phyloP scores from a whole-genome alignment of 2,113 vertebrate species.

The Cynopterus brachyotis region DNA sequence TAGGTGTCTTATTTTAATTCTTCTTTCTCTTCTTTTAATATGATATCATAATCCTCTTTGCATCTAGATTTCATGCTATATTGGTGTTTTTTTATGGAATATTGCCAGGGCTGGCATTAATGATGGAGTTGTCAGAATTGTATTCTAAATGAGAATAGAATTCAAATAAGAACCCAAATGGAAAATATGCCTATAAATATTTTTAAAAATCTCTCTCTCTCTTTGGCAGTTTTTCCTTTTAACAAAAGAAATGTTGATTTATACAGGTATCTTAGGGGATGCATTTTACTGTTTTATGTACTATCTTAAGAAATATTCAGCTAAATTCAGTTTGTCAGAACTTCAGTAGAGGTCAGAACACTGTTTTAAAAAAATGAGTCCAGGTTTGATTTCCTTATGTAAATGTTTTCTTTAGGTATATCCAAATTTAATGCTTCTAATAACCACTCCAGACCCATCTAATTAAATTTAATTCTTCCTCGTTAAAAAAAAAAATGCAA shows the following conservation, averaged over 20 bases:
- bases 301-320: slow-evolving; percentile 65
- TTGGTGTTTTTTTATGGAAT: slow-evolving; percentile 10
- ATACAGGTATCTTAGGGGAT: slow-evolving; percentile 64
- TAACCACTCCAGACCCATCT: slow-evolving; percentile 77
- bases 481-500: slow-evolving; percentile 73
- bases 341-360: slow-evolving; percentile 62
- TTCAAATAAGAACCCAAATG: slow-evolving; percentile 75
- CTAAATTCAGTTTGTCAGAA: slow-evolving; percentile 73
- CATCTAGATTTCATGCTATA: slow-evolving; percentile 52
- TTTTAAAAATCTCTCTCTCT: slow-evolving; percentile 34
- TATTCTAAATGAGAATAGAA: slow-evolving; percentile 74
- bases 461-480: slow-evolving; percentile 69
- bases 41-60: slow-evolving; percentile 35
- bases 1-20: slow-evolving; percentile 62
- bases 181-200: slow-evolving; percentile 73
- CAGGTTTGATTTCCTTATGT: slow-evolving; percentile 76
- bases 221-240: slow-evolving; percentile 43
- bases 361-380: slow-evolving; percentile 45
- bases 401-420: slow-evolving; percentile 57
- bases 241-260: slow-evolving; percentile 68
- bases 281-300: slow-evolving; percentile 56
- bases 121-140: slow-evolving; percentile 62
- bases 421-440: slow-evolving; percentile 74
- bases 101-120: slow-evolving; percentile 57
- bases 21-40: slow-evolving; percentile 33